Percentiles rank a stretch among this genome's conserved stretches.
These are phyloP conservation scores for Emydoidea blandingii DNA, from an alignment of 2,797 vertebrate species.

Conservation along the genomic window DNA sequence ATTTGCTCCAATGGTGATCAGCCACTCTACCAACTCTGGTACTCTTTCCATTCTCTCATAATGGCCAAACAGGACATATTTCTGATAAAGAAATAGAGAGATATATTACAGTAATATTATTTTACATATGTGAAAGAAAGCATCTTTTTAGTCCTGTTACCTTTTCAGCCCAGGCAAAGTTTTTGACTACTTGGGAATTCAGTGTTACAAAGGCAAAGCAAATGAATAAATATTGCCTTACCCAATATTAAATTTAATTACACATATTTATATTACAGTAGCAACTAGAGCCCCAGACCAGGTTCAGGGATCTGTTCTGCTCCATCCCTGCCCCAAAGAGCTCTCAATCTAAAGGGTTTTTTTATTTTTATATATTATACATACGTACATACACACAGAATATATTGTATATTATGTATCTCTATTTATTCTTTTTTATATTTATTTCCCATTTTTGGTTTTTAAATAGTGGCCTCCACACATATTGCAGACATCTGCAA, in stretches of 20 bases:
- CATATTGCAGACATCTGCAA: slow-evolving; percentile 53
- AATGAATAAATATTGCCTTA: background rate
- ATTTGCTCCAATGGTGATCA: slow-evolving; percentile 78
- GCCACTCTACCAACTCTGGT: slow-evolving; percentile 79
- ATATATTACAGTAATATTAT: background rate
- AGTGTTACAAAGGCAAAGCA: background rate
- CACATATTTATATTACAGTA: background rate
- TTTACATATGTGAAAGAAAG: background rate
- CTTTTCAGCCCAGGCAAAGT: background rate
- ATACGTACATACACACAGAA: too few relatives aligned
- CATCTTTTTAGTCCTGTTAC: background rate
- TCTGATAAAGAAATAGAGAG: slow-evolving; percentile 56
- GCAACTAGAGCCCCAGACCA: background rate
- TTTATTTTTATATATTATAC: background rate
- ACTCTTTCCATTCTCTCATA: slow-evolving; percentile 76
- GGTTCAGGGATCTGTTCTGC: background rate
- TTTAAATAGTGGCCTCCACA: slow-evolving; percentile 50
- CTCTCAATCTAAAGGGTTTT: background rate
- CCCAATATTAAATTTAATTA: background rate
- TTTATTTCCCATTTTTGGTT: background rate
- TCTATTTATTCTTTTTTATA: background rate
- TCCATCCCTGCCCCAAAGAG: background rate
- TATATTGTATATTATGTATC: background rate
- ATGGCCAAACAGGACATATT: slow-evolving; percentile 50
- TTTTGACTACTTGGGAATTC: background rate